Percentiles rank a stretch among this genome's conserved stretches.
Conservation (phyloP, 1,140 invertebrate species). For the Plectrocnemia conspersa region DNA sequence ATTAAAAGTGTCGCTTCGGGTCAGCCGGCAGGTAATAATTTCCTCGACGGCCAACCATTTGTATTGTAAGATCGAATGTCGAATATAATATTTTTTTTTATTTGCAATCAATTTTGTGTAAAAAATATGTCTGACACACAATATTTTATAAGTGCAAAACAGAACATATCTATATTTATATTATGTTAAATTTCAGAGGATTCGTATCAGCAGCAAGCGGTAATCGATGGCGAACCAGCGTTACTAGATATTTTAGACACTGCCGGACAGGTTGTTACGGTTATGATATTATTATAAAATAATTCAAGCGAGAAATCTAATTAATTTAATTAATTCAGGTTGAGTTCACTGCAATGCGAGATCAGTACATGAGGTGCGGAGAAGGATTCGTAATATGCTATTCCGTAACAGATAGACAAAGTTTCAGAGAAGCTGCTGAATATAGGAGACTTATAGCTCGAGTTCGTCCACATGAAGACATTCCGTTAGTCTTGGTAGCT, state of each 20-base stretch:
- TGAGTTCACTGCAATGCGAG: conserved; percentile 91
- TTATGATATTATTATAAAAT: conserved; percentile 2
- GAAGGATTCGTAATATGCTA: conserved; percentile 93
- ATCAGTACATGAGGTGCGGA: conserved; percentile 97
- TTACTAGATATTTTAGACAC: conserved; percentile 97
- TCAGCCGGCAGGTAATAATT: no score
- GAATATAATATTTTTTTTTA: no score
- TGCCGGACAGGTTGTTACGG: conserved; percentile 77
- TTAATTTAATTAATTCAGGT: conserved; percentile 51
- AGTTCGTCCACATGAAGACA: conserved; percentile 95
- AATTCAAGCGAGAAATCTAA: not conserved
- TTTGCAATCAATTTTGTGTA: no score
- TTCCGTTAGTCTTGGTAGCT: conserved; percentile 95
- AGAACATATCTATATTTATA: no score
- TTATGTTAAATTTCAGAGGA: conserved; percentile 75
- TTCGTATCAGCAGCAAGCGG: conserved; percentile 97
- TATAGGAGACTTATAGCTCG: conserved; percentile 95
- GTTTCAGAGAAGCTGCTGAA: conserved; percentile 76
- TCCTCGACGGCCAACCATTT: no score
- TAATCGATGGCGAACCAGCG: conserved; percentile 98
- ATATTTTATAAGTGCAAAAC: no score
- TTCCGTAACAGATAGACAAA: conserved; percentile 75
- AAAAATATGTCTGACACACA: no score
- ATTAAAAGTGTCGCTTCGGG: no score
- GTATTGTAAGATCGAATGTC: no score